Evolutionary conservation across 1,140 invertebrate species (phyloP).

Genomic region (Rhyacophila brunnea): DNA sequence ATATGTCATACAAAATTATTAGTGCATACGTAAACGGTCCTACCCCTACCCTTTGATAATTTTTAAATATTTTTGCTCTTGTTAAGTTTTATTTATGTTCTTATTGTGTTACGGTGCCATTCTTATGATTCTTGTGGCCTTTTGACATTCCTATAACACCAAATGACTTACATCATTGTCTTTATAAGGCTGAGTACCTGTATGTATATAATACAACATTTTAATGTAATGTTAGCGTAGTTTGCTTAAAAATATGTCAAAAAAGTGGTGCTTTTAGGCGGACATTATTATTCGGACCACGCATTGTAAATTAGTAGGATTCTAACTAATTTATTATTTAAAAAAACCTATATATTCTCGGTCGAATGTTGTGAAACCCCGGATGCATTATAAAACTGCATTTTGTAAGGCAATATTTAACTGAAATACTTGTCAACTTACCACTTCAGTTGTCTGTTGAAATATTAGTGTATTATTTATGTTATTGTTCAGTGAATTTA

Average conservation of each 20-base stretch:
- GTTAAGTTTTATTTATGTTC: neutral
- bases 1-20: no score
- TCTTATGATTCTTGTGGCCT: slow-evolving; percentile 31
- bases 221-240: slow-evolving; percentile 1
- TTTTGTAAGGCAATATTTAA: no score
- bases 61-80: neutral
- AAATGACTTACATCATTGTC: slow-evolving; percentile 29
- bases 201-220: slow-evolving; percentile 21
- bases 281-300: neutral
- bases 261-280: slow-evolving; percentile 3
- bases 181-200: slow-evolving; percentile 34
- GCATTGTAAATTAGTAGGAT: neutral
- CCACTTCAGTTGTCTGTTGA: no score
- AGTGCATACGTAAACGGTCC: no score
- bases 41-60: neutral
- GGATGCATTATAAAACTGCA: no score
- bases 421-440: no score
- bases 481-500: no score
- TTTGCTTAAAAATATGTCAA: slow-evolving; percentile 8
- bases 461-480: neutral
- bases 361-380: no score
- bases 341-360: no score
- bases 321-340: neutral
- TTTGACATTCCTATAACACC: slow-evolving; percentile 35
- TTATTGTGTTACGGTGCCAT: slow-evolving; percentile 21